A percentile compares a stretch with the other conserved stretches of the same genome.
phyloP scores from a whole-genome alignment of 2,888 invertebrate species.

The Callinectes sapidus region DNA sequence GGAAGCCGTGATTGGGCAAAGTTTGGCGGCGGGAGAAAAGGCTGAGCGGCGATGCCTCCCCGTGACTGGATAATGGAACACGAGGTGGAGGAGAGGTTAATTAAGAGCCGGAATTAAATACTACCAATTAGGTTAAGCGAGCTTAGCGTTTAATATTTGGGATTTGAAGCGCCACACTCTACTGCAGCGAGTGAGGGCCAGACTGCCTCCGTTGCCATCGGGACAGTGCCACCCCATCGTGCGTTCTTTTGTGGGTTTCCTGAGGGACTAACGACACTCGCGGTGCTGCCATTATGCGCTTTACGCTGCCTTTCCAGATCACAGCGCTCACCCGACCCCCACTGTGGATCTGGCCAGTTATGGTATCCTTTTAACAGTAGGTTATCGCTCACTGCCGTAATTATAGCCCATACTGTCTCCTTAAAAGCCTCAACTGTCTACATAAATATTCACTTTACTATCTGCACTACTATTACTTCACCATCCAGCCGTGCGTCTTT shows the following conservation, averaged over 20 bases:
- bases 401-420: background rate
- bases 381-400: conserved; percentile 10
- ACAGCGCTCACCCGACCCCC: background rate
- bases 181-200: background rate
- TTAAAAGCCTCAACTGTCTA: background rate
- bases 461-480: background rate
- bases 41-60: conserved; percentile 2
- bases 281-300: background rate
- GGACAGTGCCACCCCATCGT: background rate
- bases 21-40: background rate
- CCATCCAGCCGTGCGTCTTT: background rate
- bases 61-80: conserved; percentile 20
- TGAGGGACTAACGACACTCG: background rate
- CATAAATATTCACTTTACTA: background rate
- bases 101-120: conserved; percentile 27
- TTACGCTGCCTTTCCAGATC: conserved; percentile 11
- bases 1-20: conserved; percentile 12
- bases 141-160: conserved; percentile 22
- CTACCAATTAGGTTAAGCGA: conserved; percentile 21
- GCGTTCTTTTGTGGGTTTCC: background rate
- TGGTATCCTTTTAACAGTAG: background rate
- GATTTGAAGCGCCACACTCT: background rate
- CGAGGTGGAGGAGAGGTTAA: conserved; percentile 6
- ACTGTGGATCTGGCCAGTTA: background rate
- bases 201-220: background rate